phyloP scores from a whole-genome alignment of 2,113 vertebrate genomes.

The Periophthalmus modestus region DNA sequence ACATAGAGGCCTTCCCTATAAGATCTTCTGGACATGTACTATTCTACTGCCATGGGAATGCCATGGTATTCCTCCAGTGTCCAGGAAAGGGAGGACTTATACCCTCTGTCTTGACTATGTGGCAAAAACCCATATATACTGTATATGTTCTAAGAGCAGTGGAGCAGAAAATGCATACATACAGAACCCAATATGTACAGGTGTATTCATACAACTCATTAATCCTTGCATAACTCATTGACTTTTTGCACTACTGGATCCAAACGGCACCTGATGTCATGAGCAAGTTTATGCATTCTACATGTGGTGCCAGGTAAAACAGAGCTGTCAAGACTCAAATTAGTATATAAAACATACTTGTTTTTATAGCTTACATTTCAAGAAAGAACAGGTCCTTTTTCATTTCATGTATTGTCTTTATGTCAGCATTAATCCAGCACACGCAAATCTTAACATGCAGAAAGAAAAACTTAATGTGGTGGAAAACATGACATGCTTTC shows the following conservation, averaged over 20 bases:
- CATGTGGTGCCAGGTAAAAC: neutral
- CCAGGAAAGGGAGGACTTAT: too few relatives aligned
- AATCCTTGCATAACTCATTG: neutral
- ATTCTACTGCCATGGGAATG: too few relatives aligned
- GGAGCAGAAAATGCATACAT: neutral
- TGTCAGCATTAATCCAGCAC: neutral
- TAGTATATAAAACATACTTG: too few relatives aligned
- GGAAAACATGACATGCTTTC: neutral
- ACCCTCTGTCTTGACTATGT: too few relatives aligned
- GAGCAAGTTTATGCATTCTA: neutral
- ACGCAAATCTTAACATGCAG: neutral
- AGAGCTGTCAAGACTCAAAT: neutral
- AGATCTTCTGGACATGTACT: too few relatives aligned
- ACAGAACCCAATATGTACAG: neutral
- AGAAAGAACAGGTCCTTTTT: too few relatives aligned
- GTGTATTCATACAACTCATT: neutral
- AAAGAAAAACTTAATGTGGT: neutral
- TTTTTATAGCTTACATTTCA: too few relatives aligned
- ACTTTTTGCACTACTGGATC: neutral
- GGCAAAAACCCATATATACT: too few relatives aligned
- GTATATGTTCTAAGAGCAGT: too few relatives aligned
- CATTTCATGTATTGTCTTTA: neutral
- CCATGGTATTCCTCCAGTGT: too few relatives aligned
- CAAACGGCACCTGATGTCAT: neutral
- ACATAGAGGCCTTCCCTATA: too few relatives aligned